Evolutionary conservation across 2,888 invertebrate species (phyloP), one percentile per base, ranked within the genome.

Genomic region (Tribolium freemani): DNA sequence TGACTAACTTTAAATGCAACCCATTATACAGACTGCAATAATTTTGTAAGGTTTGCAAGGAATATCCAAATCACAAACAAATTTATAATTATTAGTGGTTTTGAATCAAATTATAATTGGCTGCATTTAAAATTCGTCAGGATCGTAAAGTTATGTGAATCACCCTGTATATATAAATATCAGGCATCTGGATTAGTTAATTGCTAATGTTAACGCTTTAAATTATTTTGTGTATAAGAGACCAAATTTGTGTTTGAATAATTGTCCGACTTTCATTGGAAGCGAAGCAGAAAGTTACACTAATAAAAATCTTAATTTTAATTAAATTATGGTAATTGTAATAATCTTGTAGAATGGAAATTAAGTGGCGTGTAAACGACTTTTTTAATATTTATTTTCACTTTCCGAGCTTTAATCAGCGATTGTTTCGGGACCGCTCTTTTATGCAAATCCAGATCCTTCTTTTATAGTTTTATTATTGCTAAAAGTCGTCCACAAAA

Each of bases 171-270:
- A n/a, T n/a, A n/a, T n/a, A n/a, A n/a, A 54, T 31, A 16, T 63
- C 13, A 44, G 16, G 16, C 38, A 11, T 60, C 13, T 66, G 30
- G 11, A 66, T 56, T 66, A 66, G 30, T 20, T 66, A 66, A 66
- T 66, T 66, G 46, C 66, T 45, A 66, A 66, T 56, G 53, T n/a
- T n/a, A n/a, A 66, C 45, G 66, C 26, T 56, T 63, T 63, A 3
- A 10, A 10, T 46, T 45, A 44, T 10, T 16, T 5, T 51, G 11
- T 58, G 16, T 16, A 16, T 2, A 16, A 16, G 1, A 1, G 16
- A 16, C 16, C 16, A 16, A 16, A 16, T 46, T 16, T 31, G 10
- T 16, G 11, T 54, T 54, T 11, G n/a, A 11, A 45, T 66, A 54
- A 54, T 46, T 26, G 64, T 64, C 10, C 56, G 45, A 67, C 67